These are phyloP conservation scores for Pachyuromys duprasi DNA, from an alignment of 2,797 vertebrate genomes.

Conservation along the genomic window DNA sequence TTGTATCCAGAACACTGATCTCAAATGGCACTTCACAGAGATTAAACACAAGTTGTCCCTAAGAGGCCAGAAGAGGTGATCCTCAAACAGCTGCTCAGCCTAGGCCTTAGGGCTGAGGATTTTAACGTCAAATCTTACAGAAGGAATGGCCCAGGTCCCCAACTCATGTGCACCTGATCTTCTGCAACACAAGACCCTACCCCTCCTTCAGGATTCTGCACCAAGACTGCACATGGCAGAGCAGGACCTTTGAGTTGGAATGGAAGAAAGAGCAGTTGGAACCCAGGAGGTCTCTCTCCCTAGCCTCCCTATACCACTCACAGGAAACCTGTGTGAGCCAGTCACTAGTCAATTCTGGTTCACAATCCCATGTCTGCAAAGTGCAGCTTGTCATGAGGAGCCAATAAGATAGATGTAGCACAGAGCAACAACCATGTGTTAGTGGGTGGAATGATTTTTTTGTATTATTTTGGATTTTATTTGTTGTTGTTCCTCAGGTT, in stretches of 20 bases:
- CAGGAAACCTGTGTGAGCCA: background rate
- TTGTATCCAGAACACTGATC: conserved; percentile 7
- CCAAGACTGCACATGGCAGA: background rate
- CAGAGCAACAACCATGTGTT: background rate
- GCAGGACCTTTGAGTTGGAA: background rate
- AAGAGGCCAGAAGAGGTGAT: background rate
- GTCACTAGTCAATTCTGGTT: background rate
- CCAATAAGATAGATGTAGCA: background rate
- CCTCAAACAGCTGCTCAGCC: background rate
- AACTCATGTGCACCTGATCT: background rate
- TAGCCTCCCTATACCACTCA: background rate
- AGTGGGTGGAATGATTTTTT: no score
- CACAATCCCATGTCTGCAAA: background rate
- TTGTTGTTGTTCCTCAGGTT: background rate
- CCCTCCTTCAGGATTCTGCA: background rate
- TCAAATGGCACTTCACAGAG: background rate
- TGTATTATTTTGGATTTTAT: background rate
- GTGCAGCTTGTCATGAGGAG: background rate
- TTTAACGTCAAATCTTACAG: background rate
- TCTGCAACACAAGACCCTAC: background rate
- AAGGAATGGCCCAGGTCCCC: background rate
- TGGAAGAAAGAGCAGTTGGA: background rate
- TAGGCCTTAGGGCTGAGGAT: background rate
- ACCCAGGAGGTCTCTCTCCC: background rate
- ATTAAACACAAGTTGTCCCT: background rate